A percentile compares a stretch with the other conserved stretches of the same genome.
These are phyloP conservation scores for Sarcoramphus papa DNA, from an alignment of 2,797 vertebrate genomes.

Conservation along the genomic window DNA sequence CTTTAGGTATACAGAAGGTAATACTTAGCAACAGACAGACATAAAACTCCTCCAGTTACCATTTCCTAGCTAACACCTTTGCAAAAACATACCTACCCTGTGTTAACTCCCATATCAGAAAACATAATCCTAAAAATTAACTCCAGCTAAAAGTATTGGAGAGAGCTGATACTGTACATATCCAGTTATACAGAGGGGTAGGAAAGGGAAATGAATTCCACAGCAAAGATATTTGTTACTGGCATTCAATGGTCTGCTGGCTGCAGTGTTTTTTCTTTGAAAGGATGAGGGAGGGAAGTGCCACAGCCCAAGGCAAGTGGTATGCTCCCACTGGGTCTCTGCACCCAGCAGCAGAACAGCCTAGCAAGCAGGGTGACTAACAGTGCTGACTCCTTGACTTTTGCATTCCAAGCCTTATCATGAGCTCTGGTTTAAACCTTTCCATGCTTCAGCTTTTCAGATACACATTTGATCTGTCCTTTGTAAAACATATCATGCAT, in stretches of 20 bases:
- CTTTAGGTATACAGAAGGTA: not conserved
- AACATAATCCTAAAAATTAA: not conserved
- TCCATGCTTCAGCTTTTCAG: not conserved
- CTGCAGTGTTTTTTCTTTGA: not conserved
- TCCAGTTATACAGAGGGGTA: not conserved
- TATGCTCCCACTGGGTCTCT: not conserved
- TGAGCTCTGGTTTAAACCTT: not conserved
- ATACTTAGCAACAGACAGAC: not conserved
- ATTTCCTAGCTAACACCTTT: not conserved
- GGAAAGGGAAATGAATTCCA: not conserved
- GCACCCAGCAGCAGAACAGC: not conserved
- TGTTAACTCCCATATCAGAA: not conserved
- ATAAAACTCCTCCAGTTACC: not conserved
- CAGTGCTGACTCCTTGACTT: not conserved
- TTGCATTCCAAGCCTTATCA: not conserved
- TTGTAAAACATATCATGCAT: not conserved
- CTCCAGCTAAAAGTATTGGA: not conserved
- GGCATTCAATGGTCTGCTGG: not conserved
- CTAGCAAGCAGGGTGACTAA: not conserved
- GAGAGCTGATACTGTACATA: not conserved
- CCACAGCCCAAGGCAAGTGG: fast-evolving
- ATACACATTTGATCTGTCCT: not conserved
- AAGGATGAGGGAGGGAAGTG: not conserved
- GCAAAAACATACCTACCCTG: not conserved
- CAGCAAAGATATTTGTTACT: not conserved